These are phyloP conservation scores for Heterochromis multidens DNA, from an alignment of 2,113 vertebrate genomes.

Conservation along the genomic window DNA sequence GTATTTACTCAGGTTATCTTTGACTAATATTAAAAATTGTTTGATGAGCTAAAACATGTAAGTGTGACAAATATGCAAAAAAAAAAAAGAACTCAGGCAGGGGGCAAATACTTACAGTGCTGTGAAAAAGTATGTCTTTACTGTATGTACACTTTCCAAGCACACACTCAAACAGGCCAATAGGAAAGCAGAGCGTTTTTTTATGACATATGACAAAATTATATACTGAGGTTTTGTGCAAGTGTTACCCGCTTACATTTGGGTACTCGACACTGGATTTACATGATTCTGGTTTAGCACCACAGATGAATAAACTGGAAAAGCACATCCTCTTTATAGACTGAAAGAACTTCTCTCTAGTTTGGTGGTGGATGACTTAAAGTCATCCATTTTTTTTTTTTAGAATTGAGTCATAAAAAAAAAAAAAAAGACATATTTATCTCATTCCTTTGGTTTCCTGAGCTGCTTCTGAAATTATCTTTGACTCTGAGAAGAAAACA, in stretches of 20 bases:
- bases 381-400: not conserved
- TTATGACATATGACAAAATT: not conserved
- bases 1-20: not conserved
- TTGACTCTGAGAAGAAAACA: not conserved
- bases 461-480: not conserved
- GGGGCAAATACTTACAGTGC: not conserved
- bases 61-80: fast-evolving
- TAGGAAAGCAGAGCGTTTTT: not conserved
- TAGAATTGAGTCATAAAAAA: not conserved
- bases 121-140: not conserved
- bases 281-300: not conserved
- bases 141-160: not conserved
- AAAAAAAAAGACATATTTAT: not conserved
- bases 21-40: not conserved
- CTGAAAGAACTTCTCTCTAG: not conserved
- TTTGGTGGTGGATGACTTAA: not conserved
- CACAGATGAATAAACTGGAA: not conserved
- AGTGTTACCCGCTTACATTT: not conserved
- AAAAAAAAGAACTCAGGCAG: not conserved
- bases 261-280: fast-evolving
- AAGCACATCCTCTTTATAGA: not conserved
- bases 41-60: not conserved
- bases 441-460: not conserved
- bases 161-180: not conserved
- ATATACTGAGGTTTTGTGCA: not conserved